These are phyloP conservation scores for Xyliphius kryptos DNA, from an alignment of 2,113 vertebrate genomes.

Conservation along the genomic window DNA sequence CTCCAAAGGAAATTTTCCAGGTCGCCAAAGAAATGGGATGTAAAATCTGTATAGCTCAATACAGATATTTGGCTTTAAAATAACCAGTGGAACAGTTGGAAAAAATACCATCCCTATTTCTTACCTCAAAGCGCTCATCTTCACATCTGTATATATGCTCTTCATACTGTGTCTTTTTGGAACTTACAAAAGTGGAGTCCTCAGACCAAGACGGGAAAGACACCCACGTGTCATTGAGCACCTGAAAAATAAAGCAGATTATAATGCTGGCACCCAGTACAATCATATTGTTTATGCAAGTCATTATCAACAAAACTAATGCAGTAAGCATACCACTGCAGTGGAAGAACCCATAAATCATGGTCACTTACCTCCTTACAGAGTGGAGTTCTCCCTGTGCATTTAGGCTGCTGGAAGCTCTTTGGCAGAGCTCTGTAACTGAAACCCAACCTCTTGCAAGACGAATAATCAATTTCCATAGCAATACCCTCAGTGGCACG, in stretches of 20 bases:
- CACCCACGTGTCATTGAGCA: conserved; percentile 97
- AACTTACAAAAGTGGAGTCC: conserved; percentile 97
- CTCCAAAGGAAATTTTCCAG: no score
- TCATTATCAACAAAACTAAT: no score
- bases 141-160: conserved; percentile 98
- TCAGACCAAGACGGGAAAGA: conserved; percentile 98
- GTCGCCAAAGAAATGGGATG: no score
- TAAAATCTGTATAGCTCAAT: no score
- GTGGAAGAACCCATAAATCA: no score
- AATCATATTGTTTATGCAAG: no score
- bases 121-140: conserved; percentile 96
- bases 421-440: conserved; percentile 96
- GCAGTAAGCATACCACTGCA: no score
- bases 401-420: conserved; percentile 97
- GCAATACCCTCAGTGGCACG: conserved; percentile 93
- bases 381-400: conserved; percentile 88
- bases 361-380: conserved; percentile 86
- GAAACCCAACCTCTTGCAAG: conserved; percentile 92
- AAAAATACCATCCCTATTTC: no score
- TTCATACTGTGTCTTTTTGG: conserved; percentile 97
- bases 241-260: no score
- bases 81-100: no score
- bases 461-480: conserved; percentile 99
- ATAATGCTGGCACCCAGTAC: no score
- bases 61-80: no score